Evolutionary conservation across 2,888 invertebrate species (phyloP), one percentile per base, ranked within the genome.

Genomic region (Pherbina coryleti): DNA sequence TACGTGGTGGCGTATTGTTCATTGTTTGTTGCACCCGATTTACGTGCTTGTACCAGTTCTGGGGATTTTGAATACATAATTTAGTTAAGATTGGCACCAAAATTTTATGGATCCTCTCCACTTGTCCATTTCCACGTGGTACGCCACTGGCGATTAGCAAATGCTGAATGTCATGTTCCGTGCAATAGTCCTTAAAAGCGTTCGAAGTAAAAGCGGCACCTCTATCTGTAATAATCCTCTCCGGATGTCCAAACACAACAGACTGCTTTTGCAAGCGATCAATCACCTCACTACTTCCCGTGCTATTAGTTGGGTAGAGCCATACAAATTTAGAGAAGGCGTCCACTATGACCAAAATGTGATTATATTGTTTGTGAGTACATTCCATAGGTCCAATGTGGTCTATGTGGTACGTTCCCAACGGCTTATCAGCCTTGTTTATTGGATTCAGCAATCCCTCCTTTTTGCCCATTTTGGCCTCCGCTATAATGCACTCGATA

Each of bases 241-340:
- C 14, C 9, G 78, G 81, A 53, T 78, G 78, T 78, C 79, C 79
- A 25, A 81, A 75, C 22, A 70, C 81, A 31, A 82, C 79, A 70
- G 86, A 83, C 31, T 87, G 86, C 4, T 81, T 71, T 5, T 69
- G 76, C n/a, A n/a, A n/a, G n/a, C n/a, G n/a, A n/a, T n/a, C n/a
- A n/a, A n/a, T n/a, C n/a, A n/a, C n/a, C n/a, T n/a, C n/a, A n/a
- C n/a, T n/a, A n/a, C n/a, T n/a, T n/a, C n/a, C n/a, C n/a, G n/a
- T n/a, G n/a, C n/a, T n/a, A n/a, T n/a, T n/a, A n/a, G n/a, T n/a
- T n/a, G n/a, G n/a, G n/a, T n/a, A n/a, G n/a, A n/a, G n/a, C n/a
- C n/a, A n/a, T n/a, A n/a, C n/a, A n/a, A n/a, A n/a, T n/a, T n/a
- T n/a, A n/a, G n/a, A n/a, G n/a, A n/a, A n/a, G n/a, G n/a, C n/a